Percentiles rank a stretch among this genome's conserved stretches.
phyloP scores from a whole-genome alignment of 30 jellyfish, hydroid and myxozoan genomes.

The Mastigias papua region DNA sequence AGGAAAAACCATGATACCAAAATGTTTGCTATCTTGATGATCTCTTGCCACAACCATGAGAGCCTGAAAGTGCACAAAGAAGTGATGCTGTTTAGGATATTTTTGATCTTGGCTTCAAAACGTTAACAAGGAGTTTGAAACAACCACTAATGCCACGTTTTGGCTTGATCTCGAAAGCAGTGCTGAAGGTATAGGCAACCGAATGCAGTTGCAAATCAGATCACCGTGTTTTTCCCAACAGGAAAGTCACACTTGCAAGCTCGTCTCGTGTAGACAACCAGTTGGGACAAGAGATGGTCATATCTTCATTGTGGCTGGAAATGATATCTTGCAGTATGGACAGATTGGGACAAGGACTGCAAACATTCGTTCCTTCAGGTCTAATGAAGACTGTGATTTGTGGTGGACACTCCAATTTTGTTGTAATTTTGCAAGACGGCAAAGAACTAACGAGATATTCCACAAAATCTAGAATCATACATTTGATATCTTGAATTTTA shows the following conservation, averaged over 20 bases:
- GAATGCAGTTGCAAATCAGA: no score
- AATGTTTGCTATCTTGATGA: no score
- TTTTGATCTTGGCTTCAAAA: no score
- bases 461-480: constrained; percentile 84
- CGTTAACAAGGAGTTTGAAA: no score
- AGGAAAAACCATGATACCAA: no score
- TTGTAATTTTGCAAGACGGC: constrained; percentile 68
- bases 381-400: constrained; percentile 84
- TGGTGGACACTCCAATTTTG: constrained; percentile 83
- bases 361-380: constrained; percentile 46
- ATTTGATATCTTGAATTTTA: constrained; percentile 51
- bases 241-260: constrained; percentile 54
- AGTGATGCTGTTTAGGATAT: no score
- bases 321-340: constrained; percentile 61
- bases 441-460: constrained; percentile 29
- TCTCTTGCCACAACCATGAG: no score
- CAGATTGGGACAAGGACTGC: constrained; percentile 71
- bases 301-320: constrained; percentile 65
- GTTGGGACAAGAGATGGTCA: constrained; percentile 84
- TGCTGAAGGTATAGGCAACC: no score
- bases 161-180: no score
- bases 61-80: no score
- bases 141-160: no score
- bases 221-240: no score
- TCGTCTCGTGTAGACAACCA: constrained; percentile 75